Percentiles rank a stretch among this genome's conserved stretches.
These are phyloP conservation scores for Nudaria mundana DNA, from an alignment of 2,888 invertebrate genomes.

Conservation along the genomic window DNA sequence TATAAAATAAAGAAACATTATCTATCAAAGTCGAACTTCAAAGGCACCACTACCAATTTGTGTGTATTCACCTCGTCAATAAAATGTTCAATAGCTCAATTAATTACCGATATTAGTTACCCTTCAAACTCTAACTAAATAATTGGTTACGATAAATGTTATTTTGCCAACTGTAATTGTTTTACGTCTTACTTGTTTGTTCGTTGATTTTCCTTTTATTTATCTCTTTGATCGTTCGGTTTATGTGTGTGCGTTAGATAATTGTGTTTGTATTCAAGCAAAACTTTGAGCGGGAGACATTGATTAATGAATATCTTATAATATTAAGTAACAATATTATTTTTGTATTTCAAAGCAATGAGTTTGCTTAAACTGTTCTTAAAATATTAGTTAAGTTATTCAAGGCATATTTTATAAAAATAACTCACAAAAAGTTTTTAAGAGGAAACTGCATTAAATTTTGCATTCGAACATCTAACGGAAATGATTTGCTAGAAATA, in stretches of 20 bases:
- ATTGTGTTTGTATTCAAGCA: constrained; percentile 25
- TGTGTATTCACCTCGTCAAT: constrained; percentile 20
- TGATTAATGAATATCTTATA: too few relatives aligned
- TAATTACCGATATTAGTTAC: constrained; percentile 47
- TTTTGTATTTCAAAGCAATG: too few relatives aligned
- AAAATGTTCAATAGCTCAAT: constrained; percentile 30
- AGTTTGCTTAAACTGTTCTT: too few relatives aligned
- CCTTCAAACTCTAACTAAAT: constrained; percentile 48
- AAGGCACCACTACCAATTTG: constrained; percentile 12
- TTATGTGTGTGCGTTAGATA: constrained; percentile 18
- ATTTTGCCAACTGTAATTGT: constrained; percentile 51
- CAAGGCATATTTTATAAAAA: too few relatives aligned
- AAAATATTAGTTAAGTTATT: too few relatives aligned
- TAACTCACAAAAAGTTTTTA: too few relatives aligned
- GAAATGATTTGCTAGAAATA: too few relatives aligned
- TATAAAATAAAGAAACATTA: neutral
- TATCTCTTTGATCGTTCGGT: constrained; percentile 24
- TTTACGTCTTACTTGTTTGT: constrained; percentile 47
- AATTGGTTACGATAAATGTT: constrained; percentile 55
- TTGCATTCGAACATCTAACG: too few relatives aligned
- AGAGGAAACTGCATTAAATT: too few relatives aligned
- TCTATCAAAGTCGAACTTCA: constrained; percentile 3
- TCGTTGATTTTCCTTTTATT: constrained; percentile 35
- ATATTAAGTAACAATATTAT: too few relatives aligned
- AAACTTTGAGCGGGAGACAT: too few relatives aligned